These are phyloP conservation scores for Myripristis jacobus DNA, from an alignment of 2,797 vertebrate species.

Conservation along the genomic window DNA sequence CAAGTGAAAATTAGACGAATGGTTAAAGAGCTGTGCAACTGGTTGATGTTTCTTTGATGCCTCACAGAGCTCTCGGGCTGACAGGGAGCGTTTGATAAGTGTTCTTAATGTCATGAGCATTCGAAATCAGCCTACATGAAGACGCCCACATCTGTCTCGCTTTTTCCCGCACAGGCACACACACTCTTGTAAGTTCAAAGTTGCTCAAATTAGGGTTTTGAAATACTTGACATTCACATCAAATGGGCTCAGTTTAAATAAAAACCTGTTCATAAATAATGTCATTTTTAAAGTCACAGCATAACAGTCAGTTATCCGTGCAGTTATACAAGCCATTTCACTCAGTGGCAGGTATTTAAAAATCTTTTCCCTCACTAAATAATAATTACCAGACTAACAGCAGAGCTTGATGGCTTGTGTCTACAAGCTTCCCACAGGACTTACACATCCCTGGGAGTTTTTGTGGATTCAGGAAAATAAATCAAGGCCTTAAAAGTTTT, in stretches of 20 bases:
- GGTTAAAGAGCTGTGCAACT: constrained; percentile 16
- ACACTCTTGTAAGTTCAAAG: constrained; percentile 52
- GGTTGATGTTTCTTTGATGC: constrained; percentile 56
- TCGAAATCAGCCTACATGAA: constrained; percentile 43
- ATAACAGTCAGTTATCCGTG: constrained; percentile 14
- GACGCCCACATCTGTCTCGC: constrained; percentile 55
- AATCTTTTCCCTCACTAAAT: constrained; percentile 31
- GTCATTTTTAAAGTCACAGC: constrained; percentile 23
- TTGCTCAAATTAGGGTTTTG: constrained; percentile 45
- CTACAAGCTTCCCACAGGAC: too few relatives aligned
- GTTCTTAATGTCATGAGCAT: constrained; percentile 51
- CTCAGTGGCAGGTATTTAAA: neutral
- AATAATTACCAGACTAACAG: constrained; percentile 15
- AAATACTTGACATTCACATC: constrained; percentile 55
- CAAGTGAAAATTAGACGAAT: neutral
- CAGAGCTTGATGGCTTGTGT: neutral
- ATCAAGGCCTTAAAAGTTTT: too few relatives aligned
- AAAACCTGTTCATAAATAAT: constrained; percentile 50
- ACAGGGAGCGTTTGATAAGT: constrained; percentile 65
- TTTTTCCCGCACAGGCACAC: constrained; percentile 26
- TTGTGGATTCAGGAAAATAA: too few relatives aligned
- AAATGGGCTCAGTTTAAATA: constrained; percentile 43
- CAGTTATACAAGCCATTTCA: neutral
- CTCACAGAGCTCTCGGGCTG: constrained; percentile 46
- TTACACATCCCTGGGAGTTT: too few relatives aligned